Evolutionary conservation across 2,113 vertebrate genomes (phyloP).

Genomic region (Python bivittatus): DNA sequence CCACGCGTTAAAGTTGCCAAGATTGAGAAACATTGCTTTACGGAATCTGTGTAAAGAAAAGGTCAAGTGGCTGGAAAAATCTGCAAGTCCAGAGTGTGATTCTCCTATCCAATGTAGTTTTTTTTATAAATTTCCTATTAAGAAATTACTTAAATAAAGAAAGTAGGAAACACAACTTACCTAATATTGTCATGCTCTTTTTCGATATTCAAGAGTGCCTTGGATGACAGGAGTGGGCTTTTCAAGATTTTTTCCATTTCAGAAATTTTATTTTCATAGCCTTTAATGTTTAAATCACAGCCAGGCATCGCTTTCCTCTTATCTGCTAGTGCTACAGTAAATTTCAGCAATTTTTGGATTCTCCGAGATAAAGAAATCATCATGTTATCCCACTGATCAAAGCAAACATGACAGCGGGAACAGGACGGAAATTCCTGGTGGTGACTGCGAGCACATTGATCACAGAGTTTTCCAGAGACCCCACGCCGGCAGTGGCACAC

Average conservation of each 20-base stretch:
- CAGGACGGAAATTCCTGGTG: constrained; percentile 80
- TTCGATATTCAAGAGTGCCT: constrained; percentile 67
- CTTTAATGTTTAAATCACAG: constrained; percentile 59
- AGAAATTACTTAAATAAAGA: not conserved
- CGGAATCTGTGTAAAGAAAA: too few relatives aligned
- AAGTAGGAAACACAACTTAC: constrained; percentile 62
- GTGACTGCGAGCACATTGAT: constrained; percentile 72
- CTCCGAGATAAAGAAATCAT: constrained; percentile 69
- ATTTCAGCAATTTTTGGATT: constrained; percentile 69
- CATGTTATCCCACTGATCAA: constrained; percentile 71
- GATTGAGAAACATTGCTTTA: too few relatives aligned
- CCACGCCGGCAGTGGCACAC: constrained; percentile 76
- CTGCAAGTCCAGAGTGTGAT: not conserved
- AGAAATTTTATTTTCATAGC: constrained; percentile 70
- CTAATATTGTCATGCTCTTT: constrained; percentile 66
- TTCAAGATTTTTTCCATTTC: constrained; percentile 69
- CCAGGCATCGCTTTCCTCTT: constrained; percentile 54
- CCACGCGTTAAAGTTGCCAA: too few relatives aligned
- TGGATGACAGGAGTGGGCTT: constrained; percentile 57
- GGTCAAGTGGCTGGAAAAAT: too few relatives aligned
- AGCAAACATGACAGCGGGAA: constrained; percentile 79
- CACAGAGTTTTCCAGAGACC: constrained; percentile 74
- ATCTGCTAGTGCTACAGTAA: constrained; percentile 61
- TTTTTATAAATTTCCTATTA: too few relatives aligned
- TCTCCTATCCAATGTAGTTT: too few relatives aligned